phyloP scores from a whole-genome alignment of 2,888 invertebrate genomes.

The Zaprionus obscuricornis region DNA sequence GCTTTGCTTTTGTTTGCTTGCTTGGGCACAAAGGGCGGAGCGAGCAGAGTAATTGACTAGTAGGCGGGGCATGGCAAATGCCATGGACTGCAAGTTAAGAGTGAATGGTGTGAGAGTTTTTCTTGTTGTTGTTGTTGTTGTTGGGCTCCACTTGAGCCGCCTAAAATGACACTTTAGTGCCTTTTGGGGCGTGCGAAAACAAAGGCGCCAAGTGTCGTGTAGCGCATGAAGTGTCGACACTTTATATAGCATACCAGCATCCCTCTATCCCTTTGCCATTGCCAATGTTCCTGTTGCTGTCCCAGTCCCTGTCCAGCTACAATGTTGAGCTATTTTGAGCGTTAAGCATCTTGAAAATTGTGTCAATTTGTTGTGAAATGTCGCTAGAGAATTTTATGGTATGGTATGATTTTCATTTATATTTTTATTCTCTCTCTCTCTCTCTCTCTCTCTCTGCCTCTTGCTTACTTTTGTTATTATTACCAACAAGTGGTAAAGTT shows the following conservation, averaged over 20 bases:
- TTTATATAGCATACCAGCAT: constrained; percentile 28
- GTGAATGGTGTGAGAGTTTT: constrained; percentile 33
- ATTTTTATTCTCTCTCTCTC: too few relatives aligned
- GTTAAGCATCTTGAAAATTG: constrained; percentile 78
- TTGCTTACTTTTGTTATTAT: constrained; percentile 24
- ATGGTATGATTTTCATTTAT: constrained; percentile 66
- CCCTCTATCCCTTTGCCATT: neutral
- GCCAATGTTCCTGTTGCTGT: constrained; percentile 3
- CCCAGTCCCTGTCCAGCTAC: constrained; percentile 20
- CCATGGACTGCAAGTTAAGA: constrained; percentile 71
- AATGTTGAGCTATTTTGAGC: constrained; percentile 55
- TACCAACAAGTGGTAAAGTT: constrained; percentile 45
- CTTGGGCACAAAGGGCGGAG: neutral
- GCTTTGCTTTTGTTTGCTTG: constrained; percentile 51
- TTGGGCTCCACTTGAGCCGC: constrained; percentile 76
- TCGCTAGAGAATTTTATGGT: constrained; percentile 72
- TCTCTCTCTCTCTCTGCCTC: neutral
- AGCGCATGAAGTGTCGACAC: constrained; percentile 69
- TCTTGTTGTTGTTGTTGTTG: constrained; percentile 28
- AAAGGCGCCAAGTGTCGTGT: constrained; percentile 76
- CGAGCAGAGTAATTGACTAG: too few relatives aligned
- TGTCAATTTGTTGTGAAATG: constrained; percentile 79
- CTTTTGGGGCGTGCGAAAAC: constrained; percentile 76
- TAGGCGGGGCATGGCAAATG: constrained; percentile 5
- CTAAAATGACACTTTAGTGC: constrained; percentile 81